A percentile compares a stretch with the other conserved stretches of the same genome.
phyloP scores from a whole-genome alignment of 2,797 vertebrate genomes.

The Hoplostethus mediterraneus region DNA sequence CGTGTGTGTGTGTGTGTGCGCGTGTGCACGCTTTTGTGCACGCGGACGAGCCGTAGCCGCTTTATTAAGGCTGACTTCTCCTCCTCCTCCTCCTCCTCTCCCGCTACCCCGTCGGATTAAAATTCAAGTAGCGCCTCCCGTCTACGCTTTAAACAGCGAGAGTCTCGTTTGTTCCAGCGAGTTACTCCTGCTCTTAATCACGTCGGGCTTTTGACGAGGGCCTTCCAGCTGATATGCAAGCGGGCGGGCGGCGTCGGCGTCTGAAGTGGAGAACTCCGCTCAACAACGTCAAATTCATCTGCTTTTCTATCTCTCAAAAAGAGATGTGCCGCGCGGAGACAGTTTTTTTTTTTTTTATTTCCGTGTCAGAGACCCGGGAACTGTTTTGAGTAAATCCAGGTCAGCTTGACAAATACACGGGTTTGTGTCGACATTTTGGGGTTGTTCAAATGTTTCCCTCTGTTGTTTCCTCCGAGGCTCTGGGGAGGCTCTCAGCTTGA shows the following conservation, averaged over 20 bases:
- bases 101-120: slow-evolving; percentile 38
- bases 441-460: slow-evolving; percentile 80
- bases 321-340: slow-evolving; percentile 64
- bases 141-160: slow-evolving; percentile 58
- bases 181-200: slow-evolving; percentile 65
- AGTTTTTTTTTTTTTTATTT: slow-evolving; percentile 54
- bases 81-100: no score
- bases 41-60: slow-evolving; percentile 21
- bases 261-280: slow-evolving; percentile 53
- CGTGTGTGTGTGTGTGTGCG: slow-evolving; percentile 8
- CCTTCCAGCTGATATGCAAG: slow-evolving; percentile 62
- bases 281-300: slow-evolving; percentile 68
- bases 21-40: slow-evolving; percentile 8
- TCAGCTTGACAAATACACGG: slow-evolving; percentile 82
- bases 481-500: slow-evolving; percentile 74
- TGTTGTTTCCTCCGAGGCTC: slow-evolving; percentile 76
- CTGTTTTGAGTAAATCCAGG: slow-evolving; percentile 80
- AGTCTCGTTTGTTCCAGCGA: slow-evolving; percentile 48
- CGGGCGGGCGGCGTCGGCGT: slow-evolving; percentile 39
- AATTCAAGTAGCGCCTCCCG: slow-evolving; percentile 62
- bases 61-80: slow-evolving; percentile 39
- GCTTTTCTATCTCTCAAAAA: slow-evolving; percentile 70
- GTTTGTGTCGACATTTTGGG: slow-evolving; percentile 78
- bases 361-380: slow-evolving; percentile 58
- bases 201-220: slow-evolving; percentile 59